phyloP scores from a whole-genome alignment of 2,113 vertebrate species.

The Nesoenas mayeri region DNA sequence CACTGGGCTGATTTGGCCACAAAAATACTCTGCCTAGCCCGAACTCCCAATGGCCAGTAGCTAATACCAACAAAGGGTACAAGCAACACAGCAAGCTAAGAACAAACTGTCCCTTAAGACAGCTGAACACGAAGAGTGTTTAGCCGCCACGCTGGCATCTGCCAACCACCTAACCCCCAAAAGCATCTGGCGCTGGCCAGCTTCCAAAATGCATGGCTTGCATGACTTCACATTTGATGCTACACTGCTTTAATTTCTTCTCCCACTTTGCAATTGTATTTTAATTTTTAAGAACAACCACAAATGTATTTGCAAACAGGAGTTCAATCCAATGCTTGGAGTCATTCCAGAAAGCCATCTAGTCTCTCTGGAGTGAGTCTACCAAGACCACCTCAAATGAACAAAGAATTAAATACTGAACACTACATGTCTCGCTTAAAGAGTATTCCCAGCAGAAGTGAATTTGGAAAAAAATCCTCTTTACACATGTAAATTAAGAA shows the following conservation, averaged over 20 bases:
- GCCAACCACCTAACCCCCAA: slow-evolving; percentile 28
- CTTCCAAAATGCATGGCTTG: neutral
- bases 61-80: neutral
- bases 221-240: neutral
- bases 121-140: neutral
- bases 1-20: neutral
- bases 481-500: neutral
- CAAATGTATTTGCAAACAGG: neutral
- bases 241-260: neutral
- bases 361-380: neutral
- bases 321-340: neutral
- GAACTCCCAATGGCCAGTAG: neutral
- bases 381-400: neutral
- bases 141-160: slow-evolving; percentile 47
- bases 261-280: neutral
- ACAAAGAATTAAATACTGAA: neutral
- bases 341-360: neutral
- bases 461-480: neutral
- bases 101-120: slow-evolving; percentile 36
- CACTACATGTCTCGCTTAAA: neutral
- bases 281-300: neutral
- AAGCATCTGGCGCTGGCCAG: slow-evolving; percentile 8
- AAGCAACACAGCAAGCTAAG: neutral
- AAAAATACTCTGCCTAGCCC: neutral
- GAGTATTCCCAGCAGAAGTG: neutral